These are phyloP conservation scores for Ciconia boyciana DNA, from an alignment of 2,113 vertebrate species.

Conservation along the genomic window DNA sequence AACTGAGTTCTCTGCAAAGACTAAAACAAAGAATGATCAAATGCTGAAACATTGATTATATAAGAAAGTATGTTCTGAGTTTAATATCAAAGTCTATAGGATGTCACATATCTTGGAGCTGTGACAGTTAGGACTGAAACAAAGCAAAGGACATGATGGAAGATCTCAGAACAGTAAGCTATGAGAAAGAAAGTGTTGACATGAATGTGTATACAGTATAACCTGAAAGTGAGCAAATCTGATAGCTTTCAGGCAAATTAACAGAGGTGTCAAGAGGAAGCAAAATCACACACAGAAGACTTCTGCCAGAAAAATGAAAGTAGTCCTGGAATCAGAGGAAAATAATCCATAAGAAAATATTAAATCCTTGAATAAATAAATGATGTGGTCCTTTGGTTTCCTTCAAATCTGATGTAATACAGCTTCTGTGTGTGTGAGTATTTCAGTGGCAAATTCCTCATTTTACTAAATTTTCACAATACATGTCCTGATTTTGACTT, in stretches of 20 bases:
- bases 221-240: not conserved
- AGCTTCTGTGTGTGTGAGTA: not conserved
- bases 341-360: not conserved
- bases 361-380: not conserved
- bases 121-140: not conserved
- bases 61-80: not conserved
- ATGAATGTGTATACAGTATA: not conserved
- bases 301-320: not conserved
- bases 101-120: not conserved
- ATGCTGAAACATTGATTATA: not conserved
- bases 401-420: not conserved
- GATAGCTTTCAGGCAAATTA: not conserved
- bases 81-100: not conserved
- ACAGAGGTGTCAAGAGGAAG: not conserved
- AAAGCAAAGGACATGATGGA: not conserved
- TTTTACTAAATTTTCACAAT: not conserved
- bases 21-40: not conserved
- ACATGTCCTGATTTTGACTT: not conserved
- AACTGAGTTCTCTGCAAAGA: not conserved
- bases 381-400: not conserved
- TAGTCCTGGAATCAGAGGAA: not conserved
- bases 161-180: not conserved
- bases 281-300: not conserved
- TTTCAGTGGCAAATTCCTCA: not conserved
- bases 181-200: not conserved